These are phyloP conservation scores for Gila orcuttii DNA, from an alignment of 2,113 vertebrate species.

Conservation along the genomic window DNA sequence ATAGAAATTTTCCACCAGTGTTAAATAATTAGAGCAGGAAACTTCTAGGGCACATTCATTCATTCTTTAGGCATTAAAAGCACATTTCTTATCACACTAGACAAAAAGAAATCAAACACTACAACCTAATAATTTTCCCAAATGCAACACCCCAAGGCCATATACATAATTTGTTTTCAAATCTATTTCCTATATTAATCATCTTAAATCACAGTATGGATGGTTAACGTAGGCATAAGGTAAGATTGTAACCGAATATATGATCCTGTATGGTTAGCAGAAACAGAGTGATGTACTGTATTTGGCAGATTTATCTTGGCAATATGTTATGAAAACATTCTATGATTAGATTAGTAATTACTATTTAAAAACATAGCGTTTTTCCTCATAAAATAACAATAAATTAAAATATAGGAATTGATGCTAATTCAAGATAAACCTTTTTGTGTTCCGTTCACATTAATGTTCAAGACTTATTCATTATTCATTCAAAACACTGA, in stretches of 20 bases:
- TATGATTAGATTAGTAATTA: background rate
- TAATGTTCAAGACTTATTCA: background rate
- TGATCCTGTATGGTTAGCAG: background rate
- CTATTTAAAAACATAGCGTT: background rate
- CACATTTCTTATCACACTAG: background rate
- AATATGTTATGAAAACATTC: background rate
- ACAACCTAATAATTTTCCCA: background rate
- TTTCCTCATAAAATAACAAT: conserved; percentile 30
- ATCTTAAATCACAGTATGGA: background rate
- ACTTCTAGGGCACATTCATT: background rate
- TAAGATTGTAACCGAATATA: background rate
- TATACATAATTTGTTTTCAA: background rate
- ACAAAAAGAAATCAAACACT: background rate
- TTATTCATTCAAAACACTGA: background rate
- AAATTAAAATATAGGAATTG: conserved; percentile 3
- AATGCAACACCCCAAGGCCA: background rate
- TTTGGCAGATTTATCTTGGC: conserved; percentile 1
- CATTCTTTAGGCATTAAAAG: background rate
- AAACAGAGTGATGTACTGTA: background rate
- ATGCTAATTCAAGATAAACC: background rate
- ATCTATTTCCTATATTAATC: background rate
- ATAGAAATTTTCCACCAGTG: too few species aligned
- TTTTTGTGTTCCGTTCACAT: conserved; percentile 41
- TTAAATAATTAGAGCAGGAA: background rate
- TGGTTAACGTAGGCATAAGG: background rate